Base-by-base conservation (phyloP, 2,797 vertebrate species). In the Lithobates pipiens region DNA sequence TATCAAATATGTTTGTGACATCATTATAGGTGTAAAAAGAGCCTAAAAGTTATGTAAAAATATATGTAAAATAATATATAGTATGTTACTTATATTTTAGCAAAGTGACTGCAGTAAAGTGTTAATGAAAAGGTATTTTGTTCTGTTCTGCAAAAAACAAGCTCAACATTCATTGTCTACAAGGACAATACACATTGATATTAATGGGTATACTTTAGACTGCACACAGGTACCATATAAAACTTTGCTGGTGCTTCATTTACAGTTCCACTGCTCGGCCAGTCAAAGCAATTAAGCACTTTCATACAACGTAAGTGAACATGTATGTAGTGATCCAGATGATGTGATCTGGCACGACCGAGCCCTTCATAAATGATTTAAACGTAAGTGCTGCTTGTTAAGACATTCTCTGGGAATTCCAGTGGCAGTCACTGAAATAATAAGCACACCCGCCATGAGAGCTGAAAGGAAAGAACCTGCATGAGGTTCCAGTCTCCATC, bases 291-390 rank as follows among this genome's bases (percentile, higher is more conserved):
- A 63, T 21, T 65, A 44, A 63, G 61, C 54, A 65, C 54, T 74
- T 32, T 72, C 29, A 67, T 54, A 27, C 44, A 57, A 44, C 8
- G 65, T 8, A 29, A 81, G 46, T 23, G 79, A 57, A 29, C 46
- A 29, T 65, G 27, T 76, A 63, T 71, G 63, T 78, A 76, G 2
- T 86, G 79, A 86, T 65, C 73, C 79, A 83, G 70, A 87, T 83
- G 68, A 87, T 67, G 15, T 16, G 69, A 83, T 61, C n/a, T 75
- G 85, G 27, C 76, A 83, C 39, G 67, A 78, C 76, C 74, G 61
- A 87, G 77, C 39, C 80, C 70, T 42, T 61, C 11, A 25, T 83
- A 57, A 74, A 83, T 83, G 36, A 83, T 87, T 87, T 42, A 87
- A n/a, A 72, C 39, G 2, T 67, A 82, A 67, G 76, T 32, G 44